Base-by-base conservation (phyloP, 2,888 invertebrate genomes). In the Meteorus colon region DNA sequence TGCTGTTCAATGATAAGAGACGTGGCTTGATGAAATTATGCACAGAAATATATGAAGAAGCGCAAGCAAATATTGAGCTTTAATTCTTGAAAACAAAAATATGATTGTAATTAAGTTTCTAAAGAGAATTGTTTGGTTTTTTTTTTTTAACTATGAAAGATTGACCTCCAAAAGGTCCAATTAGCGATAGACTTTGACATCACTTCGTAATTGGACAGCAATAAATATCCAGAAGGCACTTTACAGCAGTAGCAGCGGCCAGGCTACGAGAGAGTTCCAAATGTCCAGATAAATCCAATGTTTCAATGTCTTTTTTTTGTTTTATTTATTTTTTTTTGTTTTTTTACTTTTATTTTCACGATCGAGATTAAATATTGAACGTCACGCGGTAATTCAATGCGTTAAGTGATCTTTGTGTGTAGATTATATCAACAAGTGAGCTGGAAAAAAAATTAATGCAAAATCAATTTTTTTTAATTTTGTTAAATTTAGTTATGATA, bases 111-210 rank as follows among this genome's bases (percentile, higher is more conserved):
- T 51, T 29, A 68, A 16, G 29, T 29, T 14, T 48, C 31, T 77
- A 74, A 77, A 78, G 79, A 79, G 76, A 81, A 77, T 78, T 74
- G 67, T 37, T 16, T 73, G 45, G 14, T 29, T 60, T 45, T 19
- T 67, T 45, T 19, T 67, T 73, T 73, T 45, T n/a, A 76, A 74
- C 73, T 29, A 65, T 77, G 59, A 75, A 73, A 80, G 79, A 85
- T 83, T 85, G 82, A 86, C 86, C 86, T 86, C 86, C 86, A 86
- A 77, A 86, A 86, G 78, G 80, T 85, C 86, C 86, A 86, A 82
- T 85, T 86, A 84, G 83, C 78, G 78, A 80, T 81, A 80, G 86
- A 84, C 82, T 86, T 87, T 80, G 86, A 84, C 86, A 86, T 86
- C 19, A 66, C 62, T 72, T 72, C 62, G 60, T 62, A 67, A 72